Evolutionary conservation across 2,797 vertebrate genomes (phyloP), one percentile per base, ranked within the genome.

Genomic region (Gobionotothen gibberifrons): DNA sequence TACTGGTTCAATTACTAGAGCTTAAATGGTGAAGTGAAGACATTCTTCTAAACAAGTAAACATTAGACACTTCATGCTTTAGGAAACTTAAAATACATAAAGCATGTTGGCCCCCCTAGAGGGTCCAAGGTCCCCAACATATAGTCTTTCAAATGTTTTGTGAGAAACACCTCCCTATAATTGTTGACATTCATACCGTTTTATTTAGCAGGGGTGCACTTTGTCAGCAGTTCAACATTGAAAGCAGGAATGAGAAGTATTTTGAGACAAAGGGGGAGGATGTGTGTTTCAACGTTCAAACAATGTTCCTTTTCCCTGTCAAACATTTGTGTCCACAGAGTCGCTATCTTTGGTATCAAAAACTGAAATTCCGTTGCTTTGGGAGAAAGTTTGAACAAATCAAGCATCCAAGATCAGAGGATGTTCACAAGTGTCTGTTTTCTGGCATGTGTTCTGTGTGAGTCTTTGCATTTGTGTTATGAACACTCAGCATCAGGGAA

Each of bases 401-500:
- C 74, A 81, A 68, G 66, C 66, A 70, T 85, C 59, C 36, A 4
- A 84, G 86, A 90, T 89, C 86, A 83, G 76, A 88, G 74, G 46
- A 12, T 8, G 48, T 65, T 82, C 49, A 66, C 72, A 80, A 67
- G 76, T 79, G 54, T 63, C 46, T 67, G 54, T 79, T 79, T 66
- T 63, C 69, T 47, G 12, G 26, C 21, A 14, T 52, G n/a, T 26
- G 66, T 56, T 47, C 29, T 26, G 22, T 26, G 22, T 75, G 75
- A 74, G 51, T 82, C 6, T 77, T 63, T 69, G 71, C 5, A 10
- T 56, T 47, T 56, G 39, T 56, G 66, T 68, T 72, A 52, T 76
- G 73, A 83, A 85, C 80, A 78, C 66, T 69, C 39, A 14, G 48
- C 76, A 72, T 85, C 66, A 2, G 62, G 65, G 79, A 74, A 75